Conservation (phyloP, 2,888 invertebrate genomes). For the Zootermopsis nevadensis region DNA sequence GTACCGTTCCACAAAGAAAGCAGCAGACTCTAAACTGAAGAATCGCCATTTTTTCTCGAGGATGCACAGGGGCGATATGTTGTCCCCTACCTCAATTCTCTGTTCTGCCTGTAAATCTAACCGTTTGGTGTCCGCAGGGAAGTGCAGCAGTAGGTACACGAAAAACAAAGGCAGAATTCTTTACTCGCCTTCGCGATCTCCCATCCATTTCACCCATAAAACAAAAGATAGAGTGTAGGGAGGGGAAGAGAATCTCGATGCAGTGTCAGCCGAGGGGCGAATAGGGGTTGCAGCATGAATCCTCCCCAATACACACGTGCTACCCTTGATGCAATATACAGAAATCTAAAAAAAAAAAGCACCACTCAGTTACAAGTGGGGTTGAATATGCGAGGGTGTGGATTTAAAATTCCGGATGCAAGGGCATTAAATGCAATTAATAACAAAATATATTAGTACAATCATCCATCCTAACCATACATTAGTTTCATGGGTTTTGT, state of each 20-base stretch:
- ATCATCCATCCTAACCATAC: not conserved
- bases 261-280: constrained; percentile 7
- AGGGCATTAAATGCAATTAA: constrained; percentile 20
- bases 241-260: constrained; percentile 5
- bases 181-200: constrained; percentile 48
- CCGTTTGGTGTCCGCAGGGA: constrained; percentile 42
- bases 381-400: no score
- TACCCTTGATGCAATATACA: constrained; percentile 32
- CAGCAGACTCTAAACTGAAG: no score
- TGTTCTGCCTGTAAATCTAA: constrained; percentile 48
- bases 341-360: constrained; percentile 15
- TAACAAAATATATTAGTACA: not conserved
- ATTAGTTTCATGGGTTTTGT: not conserved
- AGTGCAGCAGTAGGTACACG: constrained; percentile 16
- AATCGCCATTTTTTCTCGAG: not conserved
- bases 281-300: constrained; percentile 18
- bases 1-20: no score
- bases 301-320: constrained; percentile 7
- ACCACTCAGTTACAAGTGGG: not conserved
- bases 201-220: constrained; percentile 49
- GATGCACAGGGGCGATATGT: not conserved
- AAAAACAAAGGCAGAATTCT: constrained; percentile 41
- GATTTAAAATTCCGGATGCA: not conserved
- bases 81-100: constrained; percentile 48
- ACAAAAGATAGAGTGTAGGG: constrained; percentile 41